Conservation (phyloP, 2,888 invertebrate species). For the Trachelus tabidus region DNA sequence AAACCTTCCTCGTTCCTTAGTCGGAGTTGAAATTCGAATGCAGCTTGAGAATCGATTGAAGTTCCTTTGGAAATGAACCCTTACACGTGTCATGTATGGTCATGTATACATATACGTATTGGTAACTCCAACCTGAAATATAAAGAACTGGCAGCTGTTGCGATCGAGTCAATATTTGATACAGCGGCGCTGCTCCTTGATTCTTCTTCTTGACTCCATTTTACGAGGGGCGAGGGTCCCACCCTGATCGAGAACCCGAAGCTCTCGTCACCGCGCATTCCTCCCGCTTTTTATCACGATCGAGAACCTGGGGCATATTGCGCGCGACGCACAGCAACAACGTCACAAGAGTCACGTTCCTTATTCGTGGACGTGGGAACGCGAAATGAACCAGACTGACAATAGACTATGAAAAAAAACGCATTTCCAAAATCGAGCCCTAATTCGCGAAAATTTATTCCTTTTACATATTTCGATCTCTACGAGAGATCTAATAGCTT, state of each 20-base stretch:
- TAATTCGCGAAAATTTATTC: not conserved
- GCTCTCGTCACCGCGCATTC: conserved; percentile 45
- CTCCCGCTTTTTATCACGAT: conserved; percentile 49
- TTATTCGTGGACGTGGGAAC: not conserved
- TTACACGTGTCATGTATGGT: conserved; percentile 21
- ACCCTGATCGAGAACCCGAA: conserved; percentile 31
- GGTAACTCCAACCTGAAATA: conserved; percentile 26
- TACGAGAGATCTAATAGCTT: not conserved
- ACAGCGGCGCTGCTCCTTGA: conserved; percentile 36
- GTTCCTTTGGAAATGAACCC: conserved; percentile 30
- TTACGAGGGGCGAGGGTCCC: conserved; percentile 37
- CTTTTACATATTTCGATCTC: not conserved
- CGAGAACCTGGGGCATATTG: conserved; percentile 22
- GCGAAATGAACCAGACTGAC: not conserved
- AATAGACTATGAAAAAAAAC: not conserved
- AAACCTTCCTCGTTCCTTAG: not conserved
- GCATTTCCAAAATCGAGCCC: not conserved
- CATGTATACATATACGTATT: conserved; percentile 14
- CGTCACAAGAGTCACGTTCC: conserved; percentile 10
- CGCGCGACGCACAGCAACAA: conserved; percentile 15
- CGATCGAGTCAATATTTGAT: conserved; percentile 55
- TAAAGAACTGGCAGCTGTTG: conserved; percentile 55
- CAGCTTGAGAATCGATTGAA: not conserved
- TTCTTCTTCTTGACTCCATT: conserved; percentile 19
- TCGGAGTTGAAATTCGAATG: not conserved